phyloP scores from a whole-genome alignment of 2,797 vertebrate genomes.

The Nyctibius grandis region DNA sequence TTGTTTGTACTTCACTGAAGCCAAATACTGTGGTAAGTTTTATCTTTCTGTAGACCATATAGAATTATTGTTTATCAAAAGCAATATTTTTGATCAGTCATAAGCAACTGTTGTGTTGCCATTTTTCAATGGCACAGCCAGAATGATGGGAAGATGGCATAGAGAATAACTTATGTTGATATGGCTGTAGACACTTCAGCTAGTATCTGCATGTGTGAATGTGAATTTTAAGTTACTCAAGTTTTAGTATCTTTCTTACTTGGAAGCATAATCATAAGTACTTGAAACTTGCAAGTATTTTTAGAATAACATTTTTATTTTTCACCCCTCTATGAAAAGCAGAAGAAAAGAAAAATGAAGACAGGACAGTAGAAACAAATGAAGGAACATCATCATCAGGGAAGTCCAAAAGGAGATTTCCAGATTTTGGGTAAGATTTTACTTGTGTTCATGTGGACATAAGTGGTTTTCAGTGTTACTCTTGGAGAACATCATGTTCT shows the following conservation, averaged over 20 bases:
- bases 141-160: not conserved
- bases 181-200: not conserved
- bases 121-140: not conserved
- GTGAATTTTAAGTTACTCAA: not conserved
- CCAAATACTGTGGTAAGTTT: not conserved
- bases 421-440: slow-evolving; percentile 88
- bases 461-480: not conserved
- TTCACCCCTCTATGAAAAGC: not conserved
- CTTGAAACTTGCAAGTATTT: not conserved
- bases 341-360: slow-evolving; percentile 80
- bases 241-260: not conserved
- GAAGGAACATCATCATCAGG: slow-evolving; percentile 77
- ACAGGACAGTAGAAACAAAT: slow-evolving; percentile 67
- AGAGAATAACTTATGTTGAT: not conserved
- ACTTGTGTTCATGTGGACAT: not conserved
- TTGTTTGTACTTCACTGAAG: not conserved
- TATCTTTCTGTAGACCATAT: not conserved
- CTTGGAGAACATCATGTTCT: not conserved
- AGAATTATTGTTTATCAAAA: not conserved
- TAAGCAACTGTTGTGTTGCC: not conserved
- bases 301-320: not conserved
- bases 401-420: slow-evolving; percentile 88
- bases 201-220: not conserved
- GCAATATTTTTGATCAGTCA: not conserved
- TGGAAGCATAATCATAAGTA: not conserved